Evolutionary conservation across 2,888 invertebrate species (phyloP).

Genomic region (Microctonus hyperodae): DNA sequence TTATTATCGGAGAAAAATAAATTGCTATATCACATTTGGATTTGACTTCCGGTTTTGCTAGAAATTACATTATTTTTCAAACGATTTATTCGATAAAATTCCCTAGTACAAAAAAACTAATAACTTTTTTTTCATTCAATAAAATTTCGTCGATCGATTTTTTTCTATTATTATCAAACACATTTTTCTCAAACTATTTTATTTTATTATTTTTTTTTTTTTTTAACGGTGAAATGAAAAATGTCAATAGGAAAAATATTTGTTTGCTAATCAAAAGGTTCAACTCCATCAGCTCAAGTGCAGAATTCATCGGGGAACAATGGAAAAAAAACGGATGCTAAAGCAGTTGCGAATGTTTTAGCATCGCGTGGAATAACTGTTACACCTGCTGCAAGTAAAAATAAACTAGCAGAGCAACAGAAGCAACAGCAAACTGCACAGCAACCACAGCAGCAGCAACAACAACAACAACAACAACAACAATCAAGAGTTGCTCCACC

Average conservation of each 20-base stretch:
- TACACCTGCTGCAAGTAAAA: constrained; percentile 71
- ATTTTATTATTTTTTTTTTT: constrained; percentile 39
- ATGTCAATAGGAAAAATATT: constrained; percentile 26
- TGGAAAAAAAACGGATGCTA: constrained; percentile 73
- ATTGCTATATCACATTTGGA: no score
- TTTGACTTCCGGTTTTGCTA: no score
- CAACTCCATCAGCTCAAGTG: constrained; percentile 57
- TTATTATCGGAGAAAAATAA: no score
- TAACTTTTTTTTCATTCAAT: no score
- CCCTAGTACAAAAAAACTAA: no score
- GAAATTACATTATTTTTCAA: no score
- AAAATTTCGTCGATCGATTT: no score
- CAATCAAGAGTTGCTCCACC: constrained; percentile 58
- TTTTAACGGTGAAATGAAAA: constrained; percentile 19
- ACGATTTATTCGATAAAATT: no score
- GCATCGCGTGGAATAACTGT: constrained; percentile 81
- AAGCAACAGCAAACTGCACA: constrained; percentile 53
- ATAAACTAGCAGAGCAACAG: constrained; percentile 47
- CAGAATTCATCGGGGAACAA: constrained; percentile 48
- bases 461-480: no score
- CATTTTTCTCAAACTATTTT: constrained; percentile 1
- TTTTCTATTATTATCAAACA: no score
- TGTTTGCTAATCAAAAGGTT: constrained; percentile 54
- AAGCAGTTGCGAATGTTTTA: constrained; percentile 78
- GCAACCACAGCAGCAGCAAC: constrained; percentile 38